phyloP scores from a whole-genome alignment of 1,140 invertebrate species.

The Drosophila tsacasi region DNA sequence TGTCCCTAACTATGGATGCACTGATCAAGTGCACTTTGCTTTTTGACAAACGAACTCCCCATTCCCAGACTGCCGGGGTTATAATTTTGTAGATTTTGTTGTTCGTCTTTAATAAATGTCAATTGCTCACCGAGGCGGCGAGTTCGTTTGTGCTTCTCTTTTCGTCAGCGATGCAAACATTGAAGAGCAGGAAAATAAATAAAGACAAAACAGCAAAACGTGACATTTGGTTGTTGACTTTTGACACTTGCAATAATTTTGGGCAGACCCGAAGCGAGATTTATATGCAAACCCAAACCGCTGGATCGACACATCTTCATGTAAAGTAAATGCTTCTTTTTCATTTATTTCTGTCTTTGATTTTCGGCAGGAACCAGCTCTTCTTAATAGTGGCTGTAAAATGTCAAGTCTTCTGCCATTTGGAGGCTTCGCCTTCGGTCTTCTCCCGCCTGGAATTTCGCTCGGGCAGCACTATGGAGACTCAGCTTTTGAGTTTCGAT shows the following conservation, averaged over 20 bases:
- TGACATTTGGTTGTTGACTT: constrained; percentile 81
- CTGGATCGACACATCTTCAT: constrained; percentile 64
- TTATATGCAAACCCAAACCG: constrained; percentile 53
- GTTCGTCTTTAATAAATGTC: constrained; percentile 75
- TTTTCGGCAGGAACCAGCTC: constrained; percentile 51
- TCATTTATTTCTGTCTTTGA: constrained; percentile 11
- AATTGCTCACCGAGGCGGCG: constrained; percentile 55
- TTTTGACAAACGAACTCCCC: constrained; percentile 15
- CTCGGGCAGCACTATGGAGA: constrained; percentile 4
- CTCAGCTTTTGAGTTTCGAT: constrained; percentile 11
- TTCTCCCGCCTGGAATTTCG: constrained; percentile 23
- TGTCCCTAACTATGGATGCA: constrained; percentile 36
- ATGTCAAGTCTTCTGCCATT: constrained; percentile 71
- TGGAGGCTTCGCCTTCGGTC: constrained; percentile 37
- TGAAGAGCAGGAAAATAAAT: constrained; percentile 44
- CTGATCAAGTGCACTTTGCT: constrained; percentile 54
- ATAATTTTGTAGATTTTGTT: constrained; percentile 13
- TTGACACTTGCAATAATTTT: constrained; percentile 82
- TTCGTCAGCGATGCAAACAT: constrained; percentile 35
- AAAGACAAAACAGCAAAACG: constrained; percentile 73
- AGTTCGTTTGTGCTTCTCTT: constrained; percentile 35
- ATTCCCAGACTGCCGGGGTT: constrained; percentile 4
- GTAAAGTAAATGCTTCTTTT: constrained; percentile 53
- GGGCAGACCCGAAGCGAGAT: constrained; percentile 59
- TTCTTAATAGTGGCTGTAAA: constrained; percentile 51